These are phyloP conservation scores for Bombus cullumanus DNA, from an alignment of 1,140 invertebrate species.

Conservation along the genomic window DNA sequence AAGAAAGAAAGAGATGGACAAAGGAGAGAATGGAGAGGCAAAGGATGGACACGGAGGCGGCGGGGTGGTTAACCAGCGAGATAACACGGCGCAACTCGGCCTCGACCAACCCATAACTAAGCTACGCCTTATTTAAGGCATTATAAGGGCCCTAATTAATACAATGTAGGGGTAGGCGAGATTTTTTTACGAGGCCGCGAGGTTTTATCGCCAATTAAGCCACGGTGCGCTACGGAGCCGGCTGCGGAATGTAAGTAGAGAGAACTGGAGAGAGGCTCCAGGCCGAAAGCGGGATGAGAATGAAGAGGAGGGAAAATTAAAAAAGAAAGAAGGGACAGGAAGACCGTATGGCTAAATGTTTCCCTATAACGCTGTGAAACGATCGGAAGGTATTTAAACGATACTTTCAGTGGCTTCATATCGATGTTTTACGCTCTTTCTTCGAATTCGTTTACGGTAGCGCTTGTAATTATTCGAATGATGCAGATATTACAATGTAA, in stretches of 20 bases:
- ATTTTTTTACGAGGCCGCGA: conserved; percentile 80
- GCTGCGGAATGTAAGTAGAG: conserved; percentile 22
- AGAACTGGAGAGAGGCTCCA: conserved; percentile 4
- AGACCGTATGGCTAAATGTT: conserved; percentile 63
- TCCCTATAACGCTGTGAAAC: conserved; percentile 63
- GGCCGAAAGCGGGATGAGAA: conserved; percentile 15
- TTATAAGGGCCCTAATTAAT: conserved; percentile 81
- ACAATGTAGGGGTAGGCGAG: conserved; percentile 80
- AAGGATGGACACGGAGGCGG: conserved; percentile 62
- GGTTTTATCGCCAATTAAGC: conserved; percentile 82
- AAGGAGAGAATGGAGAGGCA: conserved; percentile 38
- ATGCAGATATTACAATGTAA: not conserved
- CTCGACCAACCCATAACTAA: conserved; percentile 78
- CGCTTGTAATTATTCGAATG: not conserved
- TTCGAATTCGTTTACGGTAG: not conserved
- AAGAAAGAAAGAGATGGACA: conserved; percentile 62
- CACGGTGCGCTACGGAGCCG: conserved; percentile 61
- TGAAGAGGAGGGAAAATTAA: conserved; percentile 53
- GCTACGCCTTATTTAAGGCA: conserved; percentile 78
- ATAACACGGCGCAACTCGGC: conserved; percentile 76
- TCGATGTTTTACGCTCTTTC: not conserved
- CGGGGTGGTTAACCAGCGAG: conserved; percentile 71
- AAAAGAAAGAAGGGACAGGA: conserved; percentile 28
- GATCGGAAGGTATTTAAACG: conserved; percentile 7
- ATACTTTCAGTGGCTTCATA: not conserved